Evolutionary conservation across 2,113 vertebrate species (phyloP).

Genomic region (Anhinga anhinga): DNA sequence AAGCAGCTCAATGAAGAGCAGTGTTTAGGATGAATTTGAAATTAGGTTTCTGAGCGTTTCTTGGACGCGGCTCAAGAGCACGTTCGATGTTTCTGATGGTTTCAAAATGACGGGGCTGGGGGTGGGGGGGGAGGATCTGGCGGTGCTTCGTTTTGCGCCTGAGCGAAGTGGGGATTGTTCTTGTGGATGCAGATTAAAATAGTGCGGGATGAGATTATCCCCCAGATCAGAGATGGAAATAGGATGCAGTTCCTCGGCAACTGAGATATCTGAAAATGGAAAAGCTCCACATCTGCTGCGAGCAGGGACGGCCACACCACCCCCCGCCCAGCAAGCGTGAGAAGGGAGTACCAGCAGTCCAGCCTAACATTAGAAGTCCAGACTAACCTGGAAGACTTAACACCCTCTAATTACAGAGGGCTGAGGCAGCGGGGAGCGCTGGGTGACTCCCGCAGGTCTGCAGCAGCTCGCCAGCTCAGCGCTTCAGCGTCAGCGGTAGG

Average conservation of each 20-base stretch:
- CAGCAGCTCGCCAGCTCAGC: not conserved
- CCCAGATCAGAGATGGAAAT: not conserved
- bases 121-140: not conserved
- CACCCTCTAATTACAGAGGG: not conserved
- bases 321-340: fast-evolving
- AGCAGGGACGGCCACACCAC: not conserved
- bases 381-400: not conserved
- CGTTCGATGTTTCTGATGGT: not conserved
- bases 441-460: not conserved
- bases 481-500: not conserved
- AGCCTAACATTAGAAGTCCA: not conserved
- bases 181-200: not conserved
- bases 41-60: not conserved
- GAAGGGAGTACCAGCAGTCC: not conserved
- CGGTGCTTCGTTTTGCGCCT: not conserved
- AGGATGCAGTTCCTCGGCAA: not conserved
- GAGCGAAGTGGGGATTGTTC: not conserved
- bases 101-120: too few relatives aligned
- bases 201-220: not conserved
- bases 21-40: not conserved
- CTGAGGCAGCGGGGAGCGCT: not conserved
- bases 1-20: not conserved
- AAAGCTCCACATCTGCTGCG: not conserved
- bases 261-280: not conserved
- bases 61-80: not conserved